These are phyloP conservation scores for Campoletis sonorensis DNA, from an alignment of 1,140 invertebrate species.

Conservation along the genomic window DNA sequence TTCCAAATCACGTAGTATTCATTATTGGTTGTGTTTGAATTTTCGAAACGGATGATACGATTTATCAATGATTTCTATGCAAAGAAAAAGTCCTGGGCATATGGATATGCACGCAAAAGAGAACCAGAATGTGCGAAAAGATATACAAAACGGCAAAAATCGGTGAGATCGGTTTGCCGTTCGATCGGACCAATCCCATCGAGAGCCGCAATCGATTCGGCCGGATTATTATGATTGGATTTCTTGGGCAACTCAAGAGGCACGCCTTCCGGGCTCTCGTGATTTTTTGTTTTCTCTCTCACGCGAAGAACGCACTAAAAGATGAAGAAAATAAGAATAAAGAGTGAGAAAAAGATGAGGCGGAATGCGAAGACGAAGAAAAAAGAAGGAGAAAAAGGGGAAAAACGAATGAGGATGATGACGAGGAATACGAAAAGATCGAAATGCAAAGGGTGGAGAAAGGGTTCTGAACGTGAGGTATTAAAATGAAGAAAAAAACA, in stretches of 20 bases:
- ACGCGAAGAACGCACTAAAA: constrained; percentile 21
- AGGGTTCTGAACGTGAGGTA: background rate
- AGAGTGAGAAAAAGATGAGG: constrained; percentile 37
- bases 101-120: no score
- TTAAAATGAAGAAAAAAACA: constrained; percentile 20
- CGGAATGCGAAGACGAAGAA: constrained; percentile 6
- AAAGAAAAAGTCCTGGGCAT: no score
- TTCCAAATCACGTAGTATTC: no score
- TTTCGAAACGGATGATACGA: no score
- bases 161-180: constrained; percentile 17
- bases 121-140: no score
- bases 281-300: constrained; percentile 7
- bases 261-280: constrained; percentile 44
- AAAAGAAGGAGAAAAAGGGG: background rate
- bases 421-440: constrained; percentile 40
- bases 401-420: background rate
- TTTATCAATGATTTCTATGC: no score
- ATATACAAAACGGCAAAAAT: no score
- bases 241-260: constrained; percentile 55
- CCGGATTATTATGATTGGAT: constrained; percentile 76
- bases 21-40: no score
- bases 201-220: constrained; percentile 73
- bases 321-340: constrained; percentile 23
- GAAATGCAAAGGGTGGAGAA: constrained; percentile 1
- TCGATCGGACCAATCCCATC: constrained; percentile 73